Evolutionary conservation across 2,888 invertebrate genomes (phyloP).

Genomic region (Amblyteles armatorius): DNA sequence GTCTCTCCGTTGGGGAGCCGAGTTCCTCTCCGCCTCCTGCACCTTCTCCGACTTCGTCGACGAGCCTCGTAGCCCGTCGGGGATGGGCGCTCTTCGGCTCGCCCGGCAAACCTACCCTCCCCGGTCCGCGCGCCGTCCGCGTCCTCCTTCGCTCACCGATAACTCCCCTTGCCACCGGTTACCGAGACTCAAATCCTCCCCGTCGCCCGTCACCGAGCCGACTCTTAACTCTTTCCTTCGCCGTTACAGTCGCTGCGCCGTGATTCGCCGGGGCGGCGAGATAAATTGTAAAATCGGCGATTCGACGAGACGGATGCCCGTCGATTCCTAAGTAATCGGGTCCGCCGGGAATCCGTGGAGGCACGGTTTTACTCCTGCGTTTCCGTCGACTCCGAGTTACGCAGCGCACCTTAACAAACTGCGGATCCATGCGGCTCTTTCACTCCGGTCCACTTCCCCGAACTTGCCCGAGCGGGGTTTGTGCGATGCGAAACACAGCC

Average conservation of each 20-base stretch:
- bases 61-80: conserved; percentile 47
- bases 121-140: conserved; percentile 53
- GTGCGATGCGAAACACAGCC: too few relatives aligned
- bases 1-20: conserved; percentile 51
- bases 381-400: conserved; percentile 14
- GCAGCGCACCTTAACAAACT: conserved; percentile 36
- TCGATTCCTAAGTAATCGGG: conserved; percentile 75
- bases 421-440: conserved; percentile 35
- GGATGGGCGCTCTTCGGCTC: conserved; percentile 68
- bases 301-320: conserved; percentile 16
- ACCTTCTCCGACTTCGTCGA: conserved; percentile 73
- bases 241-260: conserved; percentile 74
- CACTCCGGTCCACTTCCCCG: neutral
- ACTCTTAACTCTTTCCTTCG: conserved; percentile 82
- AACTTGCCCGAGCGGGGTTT: too few relatives aligned
- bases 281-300: conserved; percentile 46
- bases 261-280: conserved; percentile 40
- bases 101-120: conserved; percentile 61
- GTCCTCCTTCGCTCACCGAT: conserved; percentile 69
- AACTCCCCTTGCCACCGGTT: conserved; percentile 53
- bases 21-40: conserved; percentile 73
- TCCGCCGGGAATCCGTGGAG: conserved; percentile 77
- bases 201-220: conserved; percentile 75
- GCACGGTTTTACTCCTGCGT: conserved; percentile 43
- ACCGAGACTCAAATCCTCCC: conserved; percentile 46